Percentiles rank a stretch among this genome's conserved stretches.
phyloP scores from a whole-genome alignment of 2,113 vertebrate genomes.

The Erinaceus europaeus region DNA sequence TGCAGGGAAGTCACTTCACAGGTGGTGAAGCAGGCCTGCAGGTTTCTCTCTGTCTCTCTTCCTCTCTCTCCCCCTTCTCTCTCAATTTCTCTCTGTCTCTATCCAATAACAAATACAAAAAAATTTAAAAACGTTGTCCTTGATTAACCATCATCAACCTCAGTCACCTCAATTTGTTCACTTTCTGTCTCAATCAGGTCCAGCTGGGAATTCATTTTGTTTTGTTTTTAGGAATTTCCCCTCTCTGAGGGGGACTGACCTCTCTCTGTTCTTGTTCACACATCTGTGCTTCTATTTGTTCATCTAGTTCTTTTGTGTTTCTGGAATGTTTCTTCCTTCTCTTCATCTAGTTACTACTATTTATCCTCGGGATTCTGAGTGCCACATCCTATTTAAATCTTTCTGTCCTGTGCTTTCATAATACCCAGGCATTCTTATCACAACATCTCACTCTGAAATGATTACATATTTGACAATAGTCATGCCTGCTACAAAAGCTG shows the following conservation, averaged over 20 bases:
- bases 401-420: neutral
- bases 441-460: neutral
- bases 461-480: neutral
- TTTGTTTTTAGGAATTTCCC: neutral
- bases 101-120: too few species aligned
- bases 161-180: neutral
- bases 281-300: neutral
- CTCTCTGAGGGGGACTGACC: neutral
- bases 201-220: neutral
- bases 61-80: too few species aligned
- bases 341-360: conserved; percentile 24
- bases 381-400: conserved; percentile 35
- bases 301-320: neutral
- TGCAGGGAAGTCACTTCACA: too few species aligned
- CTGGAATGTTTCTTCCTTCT: neutral
- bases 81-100: too few species aligned
- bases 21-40: too few species aligned
- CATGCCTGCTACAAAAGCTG: neutral
- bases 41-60: too few species aligned
- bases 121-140: too few species aligned
- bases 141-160: too few species aligned
- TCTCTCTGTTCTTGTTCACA: neutral
- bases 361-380: conserved; percentile 38
- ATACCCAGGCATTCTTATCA: neutral
- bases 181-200: neutral